A percentile compares a stretch with the other conserved stretches of the same genome.
phyloP scores from a whole-genome alignment of 2,113 vertebrate species.

The Tenebrosternarchus preto region DNA sequence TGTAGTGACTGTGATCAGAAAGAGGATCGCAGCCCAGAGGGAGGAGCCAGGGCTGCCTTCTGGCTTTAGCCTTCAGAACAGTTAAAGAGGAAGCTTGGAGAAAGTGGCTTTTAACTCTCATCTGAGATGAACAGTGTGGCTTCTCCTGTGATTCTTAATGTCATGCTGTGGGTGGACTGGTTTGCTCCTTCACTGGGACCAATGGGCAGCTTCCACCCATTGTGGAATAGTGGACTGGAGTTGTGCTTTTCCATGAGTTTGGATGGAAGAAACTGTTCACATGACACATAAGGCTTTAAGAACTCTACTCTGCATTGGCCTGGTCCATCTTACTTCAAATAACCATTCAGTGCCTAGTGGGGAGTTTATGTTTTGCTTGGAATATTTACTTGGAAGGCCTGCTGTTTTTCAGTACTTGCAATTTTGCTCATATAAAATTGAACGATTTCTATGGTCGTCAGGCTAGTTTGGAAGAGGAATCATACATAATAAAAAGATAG shows the following conservation, averaged over 20 bases:
- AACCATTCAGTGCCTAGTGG: conserved; percentile 2
- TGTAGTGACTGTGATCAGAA: conserved; percentile 38
- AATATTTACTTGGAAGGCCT: not conserved
- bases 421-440: not conserved
- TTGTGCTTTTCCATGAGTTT: conserved; percentile 61
- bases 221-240: conserved; percentile 5
- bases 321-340: not conserved
- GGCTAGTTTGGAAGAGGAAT: not conserved
- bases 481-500: not conserved
- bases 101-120: conserved; percentile 4
- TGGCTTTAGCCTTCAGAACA: not conserved
- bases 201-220: conserved; percentile 17
- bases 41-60: not conserved
- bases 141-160: conserved; percentile 36
- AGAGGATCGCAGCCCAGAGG: conserved; percentile 15
- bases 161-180: conserved; percentile 35
- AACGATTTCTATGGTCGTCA: conserved; percentile 10
- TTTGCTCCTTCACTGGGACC: conserved; percentile 39
- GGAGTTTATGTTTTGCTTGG: conserved; percentile 39
- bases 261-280: conserved; percentile 30
- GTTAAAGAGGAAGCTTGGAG: not conserved
- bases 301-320: conserved; percentile 7
- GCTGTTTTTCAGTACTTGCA: not conserved
- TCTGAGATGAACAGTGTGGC: not conserved
- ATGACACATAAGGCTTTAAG: conserved; percentile 23